A percentile compares a stretch with the other conserved stretches of the same genome.
phyloP scores from a whole-genome alignment of 2,113 vertebrate genomes.

The Solenodon paradoxus region DNA sequence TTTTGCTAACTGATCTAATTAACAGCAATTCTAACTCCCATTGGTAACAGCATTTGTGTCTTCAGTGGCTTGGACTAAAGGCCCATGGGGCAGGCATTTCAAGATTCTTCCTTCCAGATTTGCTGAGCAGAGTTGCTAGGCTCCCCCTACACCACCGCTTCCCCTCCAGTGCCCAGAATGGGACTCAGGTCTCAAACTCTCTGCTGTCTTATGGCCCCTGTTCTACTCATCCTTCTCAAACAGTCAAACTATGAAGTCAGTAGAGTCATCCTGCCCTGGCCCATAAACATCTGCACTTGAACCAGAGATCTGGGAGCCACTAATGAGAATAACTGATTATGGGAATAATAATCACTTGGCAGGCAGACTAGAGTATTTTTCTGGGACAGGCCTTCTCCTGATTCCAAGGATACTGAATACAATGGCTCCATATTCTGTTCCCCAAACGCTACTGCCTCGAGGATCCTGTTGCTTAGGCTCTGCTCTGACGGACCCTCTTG shows the following conservation, averaged over 20 bases:
- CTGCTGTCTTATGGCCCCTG: not conserved
- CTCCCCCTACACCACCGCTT: fast-evolving
- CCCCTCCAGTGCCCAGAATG: not conserved
- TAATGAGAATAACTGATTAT: not conserved
- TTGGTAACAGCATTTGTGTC: not conserved
- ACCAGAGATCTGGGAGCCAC: not conserved
- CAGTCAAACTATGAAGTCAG: not conserved
- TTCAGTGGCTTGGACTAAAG: not conserved
- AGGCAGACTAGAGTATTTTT: not conserved
- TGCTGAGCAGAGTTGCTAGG: not conserved
- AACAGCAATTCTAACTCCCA: not conserved
- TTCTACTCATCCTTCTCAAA: not conserved
- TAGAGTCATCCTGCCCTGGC: not conserved
- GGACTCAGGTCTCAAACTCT: not conserved
- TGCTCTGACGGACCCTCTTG: too few relatives aligned
- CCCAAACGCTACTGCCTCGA: not conserved
- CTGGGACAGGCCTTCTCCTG: not conserved
- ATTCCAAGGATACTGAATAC: not conserved
- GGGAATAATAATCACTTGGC: not conserved
- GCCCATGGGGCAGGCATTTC: not conserved
- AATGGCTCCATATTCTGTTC: not conserved
- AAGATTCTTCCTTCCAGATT: not conserved
- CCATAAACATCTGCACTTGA: not conserved
- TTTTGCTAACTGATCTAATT: not conserved
- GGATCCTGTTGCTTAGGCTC: not conserved